Evolutionary conservation across 2,888 invertebrate species (phyloP), one percentile per base, ranked within the genome.

Genomic region (Drosophila longiperda): DNA sequence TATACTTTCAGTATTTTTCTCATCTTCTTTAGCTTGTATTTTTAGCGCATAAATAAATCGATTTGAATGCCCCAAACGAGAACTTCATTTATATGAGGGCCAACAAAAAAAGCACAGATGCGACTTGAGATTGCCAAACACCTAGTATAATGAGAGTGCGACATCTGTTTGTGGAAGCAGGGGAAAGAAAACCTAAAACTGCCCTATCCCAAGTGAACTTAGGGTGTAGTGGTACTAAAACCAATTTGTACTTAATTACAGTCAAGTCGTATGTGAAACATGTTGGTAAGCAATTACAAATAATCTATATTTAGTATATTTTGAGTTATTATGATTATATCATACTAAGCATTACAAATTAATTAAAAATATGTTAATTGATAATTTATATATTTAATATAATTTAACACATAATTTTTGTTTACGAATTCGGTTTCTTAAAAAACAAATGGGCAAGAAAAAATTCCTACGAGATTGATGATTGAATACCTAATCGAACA

Each of bases 71-170:
- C 40, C 42, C 65, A 53, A n/a, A 45, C 48, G 48, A 67, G 49
- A 36, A n/a, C 53, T 58, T 59, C 65, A 83, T 83, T 83, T 83
- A 87, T 87, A 49, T 50, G 29, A 15, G 52, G 32, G 58, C 5
- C 17, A 53, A 48, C 26, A n/a, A 17, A 9, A n/a, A 3, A 29
- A 5, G 36, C 32, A 11, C n/a, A 58, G 48, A 53, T 54, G 34
- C 32, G n/a, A 32, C 17, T 52, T 1, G 5, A 57, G 49, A 59
- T 86, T 83, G 67, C 78, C 61, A 73, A 85, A 78, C 78, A 80
- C 69, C 86, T 85, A 85, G 48, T 82, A 70, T 53, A 59, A 45
- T 54, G 61, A 54, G 58, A 52, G 15, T 48, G 26, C 15, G 4
- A 15, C 38, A 2, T 12, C 62, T 62, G 17, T 29, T 20, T 20